Evolutionary conservation across 2,797 vertebrate species (phyloP).

Genomic region (Acanthopagrus latus): DNA sequence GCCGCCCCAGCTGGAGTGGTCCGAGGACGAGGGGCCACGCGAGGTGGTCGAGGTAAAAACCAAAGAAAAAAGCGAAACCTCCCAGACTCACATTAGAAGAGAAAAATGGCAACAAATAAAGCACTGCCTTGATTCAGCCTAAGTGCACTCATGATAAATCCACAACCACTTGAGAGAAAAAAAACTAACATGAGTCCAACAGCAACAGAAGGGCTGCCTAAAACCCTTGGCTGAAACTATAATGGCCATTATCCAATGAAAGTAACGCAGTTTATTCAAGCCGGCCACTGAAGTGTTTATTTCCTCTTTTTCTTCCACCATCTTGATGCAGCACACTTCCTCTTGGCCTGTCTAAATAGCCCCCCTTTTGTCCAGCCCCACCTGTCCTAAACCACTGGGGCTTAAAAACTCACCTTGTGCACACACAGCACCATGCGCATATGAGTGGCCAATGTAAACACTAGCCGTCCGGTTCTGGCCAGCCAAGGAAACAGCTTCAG

Average conservation of each 20-base stretch:
- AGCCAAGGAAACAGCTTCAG: slow-evolving; percentile 43
- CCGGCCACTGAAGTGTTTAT: slow-evolving; percentile 62
- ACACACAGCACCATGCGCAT: slow-evolving; percentile 48
- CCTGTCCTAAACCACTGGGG: slow-evolving; percentile 37
- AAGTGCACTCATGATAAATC: slow-evolving; percentile 27
- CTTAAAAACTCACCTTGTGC: slow-evolving; percentile 51
- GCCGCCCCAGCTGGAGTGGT: slow-evolving; percentile 85
- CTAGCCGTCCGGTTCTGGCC: slow-evolving; percentile 14
- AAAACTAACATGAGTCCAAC: slow-evolving; percentile 43
- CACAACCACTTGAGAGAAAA: slow-evolving; percentile 31
- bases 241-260: slow-evolving; percentile 46
- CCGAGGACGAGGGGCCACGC: slow-evolving; percentile 89
- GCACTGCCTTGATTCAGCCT: slow-evolving; percentile 9
- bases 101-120: background rate
- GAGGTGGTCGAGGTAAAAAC: slow-evolving; percentile 91
- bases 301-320: slow-evolving; percentile 67
- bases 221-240: slow-evolving; percentile 39
- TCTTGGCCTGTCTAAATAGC: slow-evolving; percentile 61
- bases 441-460: slow-evolving; percentile 70
- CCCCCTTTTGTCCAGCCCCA: slow-evolving; percentile 63
- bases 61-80: background rate
- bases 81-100: background rate
- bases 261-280: slow-evolving; percentile 57
- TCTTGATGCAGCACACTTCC: slow-evolving; percentile 75
- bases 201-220: slow-evolving; percentile 45